phyloP scores from a whole-genome alignment of 2,888 invertebrate genomes.

The Callyntrura sp. region DNA sequence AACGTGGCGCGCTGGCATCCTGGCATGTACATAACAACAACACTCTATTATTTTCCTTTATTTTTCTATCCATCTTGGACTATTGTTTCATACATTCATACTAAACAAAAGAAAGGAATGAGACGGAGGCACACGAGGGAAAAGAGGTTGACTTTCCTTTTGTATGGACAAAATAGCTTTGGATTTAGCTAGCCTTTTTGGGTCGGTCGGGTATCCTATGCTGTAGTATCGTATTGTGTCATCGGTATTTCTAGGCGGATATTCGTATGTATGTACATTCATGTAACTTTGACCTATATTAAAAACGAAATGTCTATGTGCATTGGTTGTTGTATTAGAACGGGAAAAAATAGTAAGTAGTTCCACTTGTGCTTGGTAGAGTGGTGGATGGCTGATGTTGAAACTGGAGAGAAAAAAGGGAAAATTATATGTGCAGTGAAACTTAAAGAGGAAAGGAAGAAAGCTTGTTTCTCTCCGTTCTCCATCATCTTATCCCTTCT shows the following conservation, averaged over 20 bases:
- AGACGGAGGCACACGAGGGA: not conserved
- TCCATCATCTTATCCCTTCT: not conserved
- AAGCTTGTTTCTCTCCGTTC: constrained; percentile 15
- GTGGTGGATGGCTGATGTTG: not conserved
- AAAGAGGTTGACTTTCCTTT: constrained; percentile 5
- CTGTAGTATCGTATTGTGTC: not conserved
- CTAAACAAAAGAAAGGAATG: not conserved
- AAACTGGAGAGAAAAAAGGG: constrained; percentile 25
- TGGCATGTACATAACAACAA: constrained; percentile 45
- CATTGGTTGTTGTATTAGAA: constrained; percentile 22
- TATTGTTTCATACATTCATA: constrained; percentile 2
- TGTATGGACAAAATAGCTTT: not conserved
- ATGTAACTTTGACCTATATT: constrained; percentile 60
- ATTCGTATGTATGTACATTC: not conserved
- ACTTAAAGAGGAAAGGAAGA: constrained; percentile 35
- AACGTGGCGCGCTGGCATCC: constrained; percentile 40
- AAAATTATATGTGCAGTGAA: not conserved
- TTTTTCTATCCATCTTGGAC: not conserved
- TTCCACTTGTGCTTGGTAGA: not conserved
- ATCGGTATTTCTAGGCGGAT: constrained; percentile 8
- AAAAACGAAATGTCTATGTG: constrained; percentile 25
- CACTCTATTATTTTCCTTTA: constrained; percentile 21
- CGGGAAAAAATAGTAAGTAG: not conserved
- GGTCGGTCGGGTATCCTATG: constrained; percentile 17
- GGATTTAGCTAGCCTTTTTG: constrained; percentile 26